A percentile compares a stretch with the other conserved stretches of the same genome.
Evolutionary conservation across 2,888 invertebrate species (phyloP).

Genomic region (Lamproptera curius): DNA sequence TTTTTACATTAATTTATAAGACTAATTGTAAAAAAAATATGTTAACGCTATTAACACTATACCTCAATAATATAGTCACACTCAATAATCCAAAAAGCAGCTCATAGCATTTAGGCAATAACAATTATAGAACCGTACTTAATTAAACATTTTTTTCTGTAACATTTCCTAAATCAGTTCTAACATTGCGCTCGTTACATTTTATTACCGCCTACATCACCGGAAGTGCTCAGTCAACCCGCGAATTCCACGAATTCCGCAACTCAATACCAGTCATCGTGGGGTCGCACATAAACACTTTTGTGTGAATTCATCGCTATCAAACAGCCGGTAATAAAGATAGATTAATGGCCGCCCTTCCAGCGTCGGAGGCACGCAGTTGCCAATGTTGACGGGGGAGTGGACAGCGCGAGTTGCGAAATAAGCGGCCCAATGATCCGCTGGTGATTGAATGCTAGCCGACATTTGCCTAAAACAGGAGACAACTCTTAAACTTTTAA

Average conservation of each 20-base stretch:
- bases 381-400: constrained; percentile 18
- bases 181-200: constrained; percentile 19
- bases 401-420: constrained; percentile 25
- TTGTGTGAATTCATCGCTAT: constrained; percentile 58
- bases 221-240: constrained; percentile 27
- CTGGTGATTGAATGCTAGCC: too few species aligned
- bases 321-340: constrained; percentile 67
- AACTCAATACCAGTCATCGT: constrained; percentile 44
- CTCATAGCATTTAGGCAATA: background rate
- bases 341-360: constrained; percentile 53
- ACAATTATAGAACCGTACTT: background rate
- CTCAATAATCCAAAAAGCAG: background rate
- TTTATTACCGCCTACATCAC: constrained; percentile 21
- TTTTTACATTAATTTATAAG: too few species aligned
- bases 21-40: too few species aligned
- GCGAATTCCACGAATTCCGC: constrained; percentile 28
- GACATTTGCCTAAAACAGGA: too few species aligned
- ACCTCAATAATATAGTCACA: background rate
- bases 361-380: constrained; percentile 20
- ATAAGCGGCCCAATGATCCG: constrained; percentile 4
- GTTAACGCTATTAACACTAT: too few species aligned
- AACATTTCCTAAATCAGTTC: constrained; percentile 3
- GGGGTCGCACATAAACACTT: constrained; percentile 51
- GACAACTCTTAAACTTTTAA: too few species aligned
- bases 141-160: too few species aligned